Evolutionary conservation across 2,113 vertebrate species (phyloP), one percentile per base, ranked within the genome.

Genomic region (Columbina picui): DNA sequence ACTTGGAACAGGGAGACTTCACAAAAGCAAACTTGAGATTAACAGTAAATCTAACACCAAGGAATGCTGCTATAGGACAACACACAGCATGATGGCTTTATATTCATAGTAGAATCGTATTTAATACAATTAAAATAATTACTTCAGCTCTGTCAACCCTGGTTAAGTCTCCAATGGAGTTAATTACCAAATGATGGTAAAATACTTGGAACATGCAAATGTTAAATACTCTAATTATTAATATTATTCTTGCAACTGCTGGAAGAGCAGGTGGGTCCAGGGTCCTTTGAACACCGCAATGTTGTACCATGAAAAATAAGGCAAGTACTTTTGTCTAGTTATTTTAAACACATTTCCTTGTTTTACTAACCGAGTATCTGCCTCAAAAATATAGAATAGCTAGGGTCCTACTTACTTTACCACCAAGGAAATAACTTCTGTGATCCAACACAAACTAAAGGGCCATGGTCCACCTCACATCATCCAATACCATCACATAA

Each of bases 91-190:
- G 1, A 57, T 7, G n/a, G 34, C 87, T 96, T 56, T 82, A 61
- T 77, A 64, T 83, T 65, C 80, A 83, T 55, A 63, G 32, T 1
- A 45, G 21, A 80, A 78, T 69, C 2, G 0, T 60, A 81, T 52
- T 84, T 94, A 96, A 95, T 56, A 86, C 80, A 84, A 87, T 90
- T 91, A 86, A 80, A 91, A 43, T 89, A 96, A 95, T 95, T 94
- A 83, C 75, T 56, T 73, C 78, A 49, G 65, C 74, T 83, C 82
- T 90, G 85, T 85, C 88, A 93, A 87, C 63, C 30, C 65, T 80
- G 61, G 85, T 87, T 87, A 93, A 86, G 32, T 68, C 74, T 87
- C 70, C 36, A 20, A 2, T 85, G 67, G n/a, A 86, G 87, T 57
- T 92, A 93, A 94, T 95, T 95, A 94, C 55, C 36, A 92, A 83